Evolutionary conservation across 2,888 invertebrate species (phyloP).

Genomic region (Pollenia amentaria): DNA sequence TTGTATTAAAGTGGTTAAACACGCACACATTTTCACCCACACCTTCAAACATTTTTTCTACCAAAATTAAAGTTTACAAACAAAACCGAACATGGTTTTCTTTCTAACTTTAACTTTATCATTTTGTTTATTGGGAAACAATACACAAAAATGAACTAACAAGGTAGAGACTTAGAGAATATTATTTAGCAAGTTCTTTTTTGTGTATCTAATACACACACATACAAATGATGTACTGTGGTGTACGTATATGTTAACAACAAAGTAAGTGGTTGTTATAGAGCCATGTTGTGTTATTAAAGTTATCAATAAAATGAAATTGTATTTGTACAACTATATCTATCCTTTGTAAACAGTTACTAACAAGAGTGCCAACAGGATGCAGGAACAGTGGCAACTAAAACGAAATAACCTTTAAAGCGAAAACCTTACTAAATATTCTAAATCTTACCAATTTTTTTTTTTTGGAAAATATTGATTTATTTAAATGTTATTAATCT

Average conservation of each 20-base stretch:
- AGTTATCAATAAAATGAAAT: slow-evolving; percentile 45
- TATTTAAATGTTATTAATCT: too few relatives aligned
- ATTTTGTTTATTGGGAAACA: slow-evolving; percentile 5
- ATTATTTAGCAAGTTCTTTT: neutral
- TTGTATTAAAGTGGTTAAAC: neutral
- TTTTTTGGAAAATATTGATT: too few relatives aligned
- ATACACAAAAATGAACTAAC: neutral
- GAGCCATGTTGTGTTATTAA: neutral
- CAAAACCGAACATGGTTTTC: neutral
- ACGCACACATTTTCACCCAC: neutral
- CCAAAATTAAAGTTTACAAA: too few relatives aligned
- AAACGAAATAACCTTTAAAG: too few relatives aligned
- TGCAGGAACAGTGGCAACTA: too few relatives aligned
- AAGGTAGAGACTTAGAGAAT: neutral
- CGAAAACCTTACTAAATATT: too few relatives aligned
- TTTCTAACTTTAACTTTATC: neutral
- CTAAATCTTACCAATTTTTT: too few relatives aligned
- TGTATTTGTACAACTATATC: neutral
- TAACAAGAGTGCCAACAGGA: neutral
- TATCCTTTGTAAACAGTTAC: neutral
- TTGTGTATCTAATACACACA: neutral
- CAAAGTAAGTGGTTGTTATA: slow-evolving; percentile 36
- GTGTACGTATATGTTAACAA: neutral
- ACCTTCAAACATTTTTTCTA: neutral
- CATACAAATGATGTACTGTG: too few relatives aligned